Evolutionary conservation across 2,888 invertebrate species (phyloP), one percentile per base, ranked within the genome.

Genomic region (Tetanocera ferruginea): DNA sequence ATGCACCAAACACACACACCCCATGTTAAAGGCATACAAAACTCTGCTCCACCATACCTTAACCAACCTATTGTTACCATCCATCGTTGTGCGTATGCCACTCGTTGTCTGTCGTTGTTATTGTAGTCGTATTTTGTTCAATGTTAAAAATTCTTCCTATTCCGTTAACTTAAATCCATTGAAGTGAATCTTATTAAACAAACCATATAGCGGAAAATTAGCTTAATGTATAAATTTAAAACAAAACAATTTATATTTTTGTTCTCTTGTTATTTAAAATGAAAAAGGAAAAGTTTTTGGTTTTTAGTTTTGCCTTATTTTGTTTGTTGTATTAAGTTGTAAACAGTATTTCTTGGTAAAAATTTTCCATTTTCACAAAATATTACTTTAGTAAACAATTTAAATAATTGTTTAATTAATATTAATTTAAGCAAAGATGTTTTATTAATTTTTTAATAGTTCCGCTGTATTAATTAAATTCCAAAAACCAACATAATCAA

Each of bases 311-410:
- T 66, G 19, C 23, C 5, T 62, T 5, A 62, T 43, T 73, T 51
- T 57, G 19, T 71, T 43, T 74, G 60, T 62, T 74, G 66, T 51
- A 66, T 75, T 75, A 75, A 75, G 75, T 75, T 75, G 75, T 75
- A 67, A 75, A 75, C 75, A 75, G 75, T 75, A 75, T 75, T 75
- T 75, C 66, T 60, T 57, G 57, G 57, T 51, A 72, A 72, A 72
- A 19, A 57, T 57, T 55, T n/a, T 52, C 75, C 31, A 43, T 60
- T 52, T 67, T 28, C 51, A 34, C 17, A 69, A 49, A 67, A 49
- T 67, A 19, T 67, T 67, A 67, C 49, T 67, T 67, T 67, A 43
- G 49, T 43, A 43, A 31, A 49, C 34, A 23, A 72, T 43, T 60
- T 43, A 3, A 60, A 37, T 62, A 8, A 49, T 74, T 64, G 28